These are phyloP conservation scores for Catalaphyllia jardinei DNA, from an alignment of 64 coral and sea anemone species.

Conservation along the genomic window DNA sequence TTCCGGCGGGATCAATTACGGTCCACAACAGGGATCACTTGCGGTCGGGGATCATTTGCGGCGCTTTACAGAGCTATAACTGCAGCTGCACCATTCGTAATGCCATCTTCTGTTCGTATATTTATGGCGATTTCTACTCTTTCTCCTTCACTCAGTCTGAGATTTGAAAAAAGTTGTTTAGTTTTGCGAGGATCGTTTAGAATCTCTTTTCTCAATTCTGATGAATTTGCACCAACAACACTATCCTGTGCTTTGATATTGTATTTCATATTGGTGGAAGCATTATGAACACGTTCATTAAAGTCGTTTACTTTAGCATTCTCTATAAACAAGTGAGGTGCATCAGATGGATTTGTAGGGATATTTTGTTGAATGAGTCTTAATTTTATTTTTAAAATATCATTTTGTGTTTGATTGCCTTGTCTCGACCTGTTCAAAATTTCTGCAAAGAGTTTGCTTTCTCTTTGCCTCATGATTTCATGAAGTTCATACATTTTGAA, in stretches of 20 bases:
- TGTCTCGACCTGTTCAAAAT: conserved; percentile 30
- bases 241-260: conserved; percentile 41
- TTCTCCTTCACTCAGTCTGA: no score
- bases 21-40: no score
- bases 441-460: conserved; percentile 36
- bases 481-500: background rate
- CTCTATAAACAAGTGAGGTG: background rate
- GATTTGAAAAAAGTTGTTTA: no score
- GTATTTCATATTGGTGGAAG: background rate
- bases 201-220: background rate
- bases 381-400: conserved; percentile 39
- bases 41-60: no score
- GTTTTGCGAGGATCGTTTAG: background rate
- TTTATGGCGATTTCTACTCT: no score
- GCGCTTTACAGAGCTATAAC: no score
- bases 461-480: conserved; percentile 52
- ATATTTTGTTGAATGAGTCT: conserved; percentile 11
- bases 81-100: no score
- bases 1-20: no score
- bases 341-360: conserved; percentile 1
- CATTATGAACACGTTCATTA: conserved; percentile 4
- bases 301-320: conserved; percentile 1
- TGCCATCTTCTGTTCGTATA: no score
- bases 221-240: conserved; percentile 41
- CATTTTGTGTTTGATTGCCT: conserved; percentile 35